A percentile compares a stretch with the other conserved stretches of the same genome.
These are phyloP conservation scores for Paracentrotus lividus DNA, from an alignment of 53 echinoderm and acorn worm species.

Conservation along the genomic window DNA sequence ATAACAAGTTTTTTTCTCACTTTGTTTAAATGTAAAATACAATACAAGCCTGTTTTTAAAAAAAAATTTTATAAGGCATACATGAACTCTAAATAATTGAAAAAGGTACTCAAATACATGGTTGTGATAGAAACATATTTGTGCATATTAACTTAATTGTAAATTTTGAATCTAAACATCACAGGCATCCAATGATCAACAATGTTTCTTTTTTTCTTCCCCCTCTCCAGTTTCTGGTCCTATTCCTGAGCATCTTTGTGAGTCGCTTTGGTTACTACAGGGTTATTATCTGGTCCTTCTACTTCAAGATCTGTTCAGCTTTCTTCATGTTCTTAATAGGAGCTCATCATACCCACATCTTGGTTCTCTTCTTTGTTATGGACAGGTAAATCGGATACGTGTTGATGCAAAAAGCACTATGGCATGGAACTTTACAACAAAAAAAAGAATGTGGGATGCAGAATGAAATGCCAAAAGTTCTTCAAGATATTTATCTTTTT, in stretches of 20 bases:
- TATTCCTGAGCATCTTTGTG: constrained; percentile 79
- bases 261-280: constrained; percentile 79
- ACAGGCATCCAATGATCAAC: neutral
- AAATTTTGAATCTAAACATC: neutral
- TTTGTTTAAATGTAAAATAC: too few species aligned
- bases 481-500: too few species aligned
- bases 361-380: constrained; percentile 77
- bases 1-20: too few species aligned
- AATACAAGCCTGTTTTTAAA: too few species aligned
- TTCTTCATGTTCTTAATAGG: constrained; percentile 76
- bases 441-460: too few species aligned
- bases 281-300: constrained; percentile 79
- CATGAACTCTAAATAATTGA: too few species aligned
- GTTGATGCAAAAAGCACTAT: neutral
- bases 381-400: constrained; percentile 84
- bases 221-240: constrained; percentile 79
- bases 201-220: neutral
- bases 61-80: too few species aligned
- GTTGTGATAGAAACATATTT: too few species aligned
- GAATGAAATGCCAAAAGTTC: too few species aligned
- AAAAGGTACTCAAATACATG: too few species aligned
- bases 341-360: constrained; percentile 68
- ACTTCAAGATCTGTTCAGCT: constrained; percentile 77
- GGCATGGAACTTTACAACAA: too few species aligned
- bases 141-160: neutral